Conservation (phyloP, 2,113 vertebrate species). For the Bombycilla garrulus region DNA sequence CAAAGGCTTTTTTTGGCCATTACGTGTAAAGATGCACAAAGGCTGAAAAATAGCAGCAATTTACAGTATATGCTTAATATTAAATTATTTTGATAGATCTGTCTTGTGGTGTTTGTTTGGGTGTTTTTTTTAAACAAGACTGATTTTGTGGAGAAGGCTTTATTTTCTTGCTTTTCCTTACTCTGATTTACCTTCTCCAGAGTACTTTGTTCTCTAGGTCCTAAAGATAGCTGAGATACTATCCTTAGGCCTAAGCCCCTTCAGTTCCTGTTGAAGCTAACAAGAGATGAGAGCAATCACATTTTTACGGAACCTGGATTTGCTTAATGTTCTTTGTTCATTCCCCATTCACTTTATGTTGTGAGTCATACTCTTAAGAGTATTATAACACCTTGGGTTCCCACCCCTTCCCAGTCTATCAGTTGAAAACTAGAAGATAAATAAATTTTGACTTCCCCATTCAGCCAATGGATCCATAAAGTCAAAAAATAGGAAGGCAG, state of each 20-base stretch:
- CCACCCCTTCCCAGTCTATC: not conserved
- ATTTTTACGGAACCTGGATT: not conserved
- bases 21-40: not conserved
- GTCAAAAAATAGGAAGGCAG: not conserved
- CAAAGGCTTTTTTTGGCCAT: not conserved
- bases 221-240: not conserved
- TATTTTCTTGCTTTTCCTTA: not conserved
- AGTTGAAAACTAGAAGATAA: not conserved
- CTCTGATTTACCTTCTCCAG: not conserved
- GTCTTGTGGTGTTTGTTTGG: not conserved
- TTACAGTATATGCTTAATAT: not conserved
- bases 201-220: not conserved
- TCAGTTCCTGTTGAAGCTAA: not conserved
- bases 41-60: not conserved
- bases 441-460: not conserved
- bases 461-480: not conserved
- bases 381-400: not conserved
- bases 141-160: not conserved
- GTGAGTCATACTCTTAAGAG: not conserved
- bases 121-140: not conserved
- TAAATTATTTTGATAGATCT: not conserved
- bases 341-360: not conserved
- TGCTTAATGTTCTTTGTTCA: not conserved
- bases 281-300: not conserved
- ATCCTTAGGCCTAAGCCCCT: not conserved